Percentiles rank a stretch among this genome's conserved stretches.
Conservation (phyloP, 1,140 invertebrate species). For the Bombus soroeensis region DNA sequence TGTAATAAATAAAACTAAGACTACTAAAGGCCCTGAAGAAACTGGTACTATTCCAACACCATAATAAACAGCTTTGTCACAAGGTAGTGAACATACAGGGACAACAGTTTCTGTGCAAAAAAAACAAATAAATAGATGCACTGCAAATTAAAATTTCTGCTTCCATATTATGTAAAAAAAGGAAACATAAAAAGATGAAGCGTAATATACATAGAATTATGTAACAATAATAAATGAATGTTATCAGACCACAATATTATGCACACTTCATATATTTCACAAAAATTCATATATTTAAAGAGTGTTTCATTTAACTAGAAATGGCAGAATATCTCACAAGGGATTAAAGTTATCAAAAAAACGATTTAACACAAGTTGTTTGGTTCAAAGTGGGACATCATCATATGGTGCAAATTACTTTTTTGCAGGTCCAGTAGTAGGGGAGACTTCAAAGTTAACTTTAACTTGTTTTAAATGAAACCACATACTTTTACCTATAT, state of each 20-base stretch:
- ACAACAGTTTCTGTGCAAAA: conserved; percentile 91
- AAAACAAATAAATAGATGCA: conserved; percentile 62
- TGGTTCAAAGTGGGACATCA: too few species aligned
- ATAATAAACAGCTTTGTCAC: conserved; percentile 87
- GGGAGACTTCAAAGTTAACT: too few species aligned
- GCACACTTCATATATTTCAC: conserved; percentile 1
- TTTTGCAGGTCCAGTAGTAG: too few species aligned
- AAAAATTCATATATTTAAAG: too few species aligned
- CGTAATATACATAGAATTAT: neutral
- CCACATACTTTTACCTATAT: neutral
- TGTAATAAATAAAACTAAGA: conserved; percentile 78
- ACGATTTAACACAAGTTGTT: too few species aligned
- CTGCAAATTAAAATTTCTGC: neutral
- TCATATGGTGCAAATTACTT: too few species aligned
- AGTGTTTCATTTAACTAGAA: too few species aligned
- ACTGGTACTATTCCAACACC: conserved; percentile 82
- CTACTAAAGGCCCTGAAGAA: conserved; percentile 78
- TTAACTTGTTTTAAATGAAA: too few species aligned
- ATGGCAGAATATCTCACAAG: too few species aligned
- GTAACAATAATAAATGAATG: neutral
- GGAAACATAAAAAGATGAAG: neutral
- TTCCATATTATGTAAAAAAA: neutral
- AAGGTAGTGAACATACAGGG: conserved; percentile 94
- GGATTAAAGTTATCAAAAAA: too few species aligned
- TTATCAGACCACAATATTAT: conserved; percentile 19